phyloP scores from a whole-genome alignment of 2,797 vertebrate genomes.

The Melanotaenia maccullochi region DNA sequence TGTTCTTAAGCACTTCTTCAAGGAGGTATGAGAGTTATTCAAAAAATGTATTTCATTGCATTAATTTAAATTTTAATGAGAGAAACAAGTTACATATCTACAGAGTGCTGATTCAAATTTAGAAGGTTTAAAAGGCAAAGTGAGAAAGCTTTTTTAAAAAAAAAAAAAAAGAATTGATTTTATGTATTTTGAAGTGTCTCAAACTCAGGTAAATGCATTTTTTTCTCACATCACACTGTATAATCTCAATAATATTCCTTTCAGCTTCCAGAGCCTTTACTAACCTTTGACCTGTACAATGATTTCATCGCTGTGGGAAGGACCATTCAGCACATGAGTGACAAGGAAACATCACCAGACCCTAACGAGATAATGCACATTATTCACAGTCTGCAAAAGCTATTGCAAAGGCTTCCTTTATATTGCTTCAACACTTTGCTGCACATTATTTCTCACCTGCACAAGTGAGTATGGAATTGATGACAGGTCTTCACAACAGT shows the following conservation, averaged over 20 bases:
- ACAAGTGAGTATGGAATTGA: conserved; percentile 76
- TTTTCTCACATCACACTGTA: background rate
- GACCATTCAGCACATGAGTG: conserved; percentile 79
- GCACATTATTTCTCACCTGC: conserved; percentile 87
- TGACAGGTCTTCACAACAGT: background rate
- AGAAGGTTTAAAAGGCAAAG: background rate
- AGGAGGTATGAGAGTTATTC: conserved; percentile 84
- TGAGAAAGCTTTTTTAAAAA: background rate
- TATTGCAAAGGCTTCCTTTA: conserved; percentile 77
- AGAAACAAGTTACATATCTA: background rate
- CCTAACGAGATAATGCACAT: conserved; percentile 60
- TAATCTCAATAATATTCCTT: conserved; percentile 27
- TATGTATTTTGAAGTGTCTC: background rate
- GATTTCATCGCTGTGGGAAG: conserved; percentile 87
- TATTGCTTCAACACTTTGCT: conserved; percentile 88
- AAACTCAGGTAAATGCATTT: background rate
- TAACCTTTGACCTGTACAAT: conserved; percentile 88
- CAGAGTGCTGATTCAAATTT: background rate
- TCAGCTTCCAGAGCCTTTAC: conserved; percentile 90
- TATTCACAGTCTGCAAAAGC: conserved; percentile 62
- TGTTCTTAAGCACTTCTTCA: conserved; percentile 93
- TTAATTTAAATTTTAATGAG: background rate
- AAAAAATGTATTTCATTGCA: background rate
- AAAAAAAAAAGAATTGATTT: background rate
- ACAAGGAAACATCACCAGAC: conserved; percentile 65